A percentile compares a stretch with the other conserved stretches of the same genome.
These are phyloP conservation scores for Cheilosia urbana DNA, from an alignment of 2,888 invertebrate genomes.

Conservation along the genomic window DNA sequence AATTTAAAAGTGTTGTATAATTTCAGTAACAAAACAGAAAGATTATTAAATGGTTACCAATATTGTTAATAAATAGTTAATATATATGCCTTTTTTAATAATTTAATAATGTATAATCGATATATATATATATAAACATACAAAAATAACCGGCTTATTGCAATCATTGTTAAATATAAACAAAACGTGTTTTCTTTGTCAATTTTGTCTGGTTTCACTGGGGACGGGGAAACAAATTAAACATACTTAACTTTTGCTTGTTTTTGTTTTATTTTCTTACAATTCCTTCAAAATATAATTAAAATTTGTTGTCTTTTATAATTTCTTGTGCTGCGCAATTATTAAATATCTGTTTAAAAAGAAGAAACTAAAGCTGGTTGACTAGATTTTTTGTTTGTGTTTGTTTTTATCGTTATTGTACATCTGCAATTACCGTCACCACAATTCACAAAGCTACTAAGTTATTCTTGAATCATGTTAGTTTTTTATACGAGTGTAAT, in stretches of 20 bases:
- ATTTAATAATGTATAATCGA: constrained; percentile 48
- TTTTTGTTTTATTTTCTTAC: background rate
- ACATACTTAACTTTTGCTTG: constrained; percentile 4
- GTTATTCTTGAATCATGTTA: constrained; percentile 25
- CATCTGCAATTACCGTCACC: constrained; percentile 58
- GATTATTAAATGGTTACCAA: constrained; percentile 55
- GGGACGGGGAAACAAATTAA: constrained; percentile 36
- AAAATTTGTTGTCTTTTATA: constrained; percentile 32
- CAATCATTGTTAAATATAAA: constrained; percentile 40
- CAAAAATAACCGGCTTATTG: constrained; percentile 70
- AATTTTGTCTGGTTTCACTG: constrained; percentile 70
- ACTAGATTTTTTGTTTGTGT: constrained; percentile 64
- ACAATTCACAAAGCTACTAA: constrained; percentile 65
- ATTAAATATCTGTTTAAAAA: constrained; percentile 27
- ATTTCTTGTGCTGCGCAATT: constrained; percentile 34
- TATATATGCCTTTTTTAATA: constrained; percentile 27
- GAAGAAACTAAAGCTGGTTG: constrained; percentile 69
- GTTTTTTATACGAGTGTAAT: constrained; percentile 27
- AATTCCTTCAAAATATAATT: constrained; percentile 48
- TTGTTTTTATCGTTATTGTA: constrained; percentile 62
- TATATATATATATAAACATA: constrained; percentile 59
- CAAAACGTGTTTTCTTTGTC: constrained; percentile 23
- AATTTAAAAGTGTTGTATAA: constrained; percentile 54
- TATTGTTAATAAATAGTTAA: constrained; percentile 58
- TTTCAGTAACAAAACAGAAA: constrained; percentile 60